Percentiles rank a stretch among this genome's conserved stretches.
These are phyloP conservation scores for Micropoecilia bifurca DNA, from an alignment of 2,797 vertebrate species.

Conservation along the genomic window DNA sequence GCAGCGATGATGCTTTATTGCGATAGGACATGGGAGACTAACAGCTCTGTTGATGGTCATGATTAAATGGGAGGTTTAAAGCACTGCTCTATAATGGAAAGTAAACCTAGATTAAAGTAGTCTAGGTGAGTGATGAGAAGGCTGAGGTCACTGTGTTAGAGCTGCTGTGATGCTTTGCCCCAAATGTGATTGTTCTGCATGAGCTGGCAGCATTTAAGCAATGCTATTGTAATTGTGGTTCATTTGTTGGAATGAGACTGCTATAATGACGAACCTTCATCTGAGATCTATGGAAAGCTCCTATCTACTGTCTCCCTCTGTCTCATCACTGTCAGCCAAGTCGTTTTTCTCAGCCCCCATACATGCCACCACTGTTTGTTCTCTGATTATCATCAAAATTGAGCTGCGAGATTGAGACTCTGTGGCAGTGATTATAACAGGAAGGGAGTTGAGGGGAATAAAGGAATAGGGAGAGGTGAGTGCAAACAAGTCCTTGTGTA, in stretches of 20 bases:
- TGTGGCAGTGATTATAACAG: conserved; percentile 36
- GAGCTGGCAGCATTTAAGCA: conserved; percentile 75
- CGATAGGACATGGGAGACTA: conserved; percentile 31
- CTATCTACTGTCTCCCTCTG: conserved; percentile 55
- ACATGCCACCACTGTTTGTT: conserved; percentile 49
- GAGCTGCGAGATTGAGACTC: conserved; percentile 34
- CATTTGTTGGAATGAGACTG: conserved; percentile 75
- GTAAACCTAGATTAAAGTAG: conserved; percentile 77
- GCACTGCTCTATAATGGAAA: conserved; percentile 69
- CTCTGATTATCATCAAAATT: conserved; percentile 72
- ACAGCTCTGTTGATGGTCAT: conserved; percentile 60
- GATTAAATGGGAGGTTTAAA: conserved; percentile 67
- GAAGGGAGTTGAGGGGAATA: conserved; percentile 32
- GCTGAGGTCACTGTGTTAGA: conserved; percentile 69
- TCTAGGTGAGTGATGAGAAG: conserved; percentile 66
- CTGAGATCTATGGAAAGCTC: conserved; percentile 64
- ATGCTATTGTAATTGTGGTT: conserved; percentile 75
- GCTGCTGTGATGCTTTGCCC: conserved; percentile 59
- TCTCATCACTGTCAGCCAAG: conserved; percentile 60
- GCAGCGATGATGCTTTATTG: conserved; percentile 42
- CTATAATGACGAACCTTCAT: conserved; percentile 72
- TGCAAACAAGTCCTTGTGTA: conserved; percentile 7
- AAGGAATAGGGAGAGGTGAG: conserved; percentile 35
- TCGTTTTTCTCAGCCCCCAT: conserved; percentile 24
- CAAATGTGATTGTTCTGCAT: conserved; percentile 82